Evolutionary conservation across 2,797 vertebrate species (phyloP).

Genomic region (Melanotaenia maccullochi): DNA sequence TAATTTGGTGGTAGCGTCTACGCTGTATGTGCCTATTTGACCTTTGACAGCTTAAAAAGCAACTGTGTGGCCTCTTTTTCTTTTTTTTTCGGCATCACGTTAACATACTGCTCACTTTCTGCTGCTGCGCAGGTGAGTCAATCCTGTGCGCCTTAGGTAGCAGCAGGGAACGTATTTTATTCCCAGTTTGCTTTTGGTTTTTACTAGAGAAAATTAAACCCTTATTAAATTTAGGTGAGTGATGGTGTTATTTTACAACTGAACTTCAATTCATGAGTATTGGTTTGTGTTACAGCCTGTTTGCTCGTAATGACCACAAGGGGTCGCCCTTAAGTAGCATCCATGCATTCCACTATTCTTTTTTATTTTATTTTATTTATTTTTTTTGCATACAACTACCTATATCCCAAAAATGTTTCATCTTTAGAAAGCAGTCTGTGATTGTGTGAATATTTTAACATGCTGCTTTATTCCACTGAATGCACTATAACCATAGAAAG

Average conservation of each 20-base stretch:
- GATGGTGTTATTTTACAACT: neutral
- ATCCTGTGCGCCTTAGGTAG: neutral
- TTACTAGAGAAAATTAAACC: neutral
- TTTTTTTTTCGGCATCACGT: neutral
- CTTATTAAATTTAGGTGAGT: neutral
- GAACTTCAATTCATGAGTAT: neutral
- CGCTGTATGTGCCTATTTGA: too few relatives aligned
- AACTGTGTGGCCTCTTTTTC: neutral
- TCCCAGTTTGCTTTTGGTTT: neutral
- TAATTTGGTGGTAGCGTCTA: fast-evolving
- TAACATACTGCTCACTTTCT: neutral
- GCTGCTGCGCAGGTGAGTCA: conserved; percentile 49
- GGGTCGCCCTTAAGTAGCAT: conserved; percentile 24
- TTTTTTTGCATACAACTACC: neutral
- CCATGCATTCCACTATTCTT: neutral
- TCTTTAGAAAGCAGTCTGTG: neutral
- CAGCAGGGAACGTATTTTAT: neutral
- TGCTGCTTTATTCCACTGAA: neutral
- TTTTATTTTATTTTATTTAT: too few relatives aligned
- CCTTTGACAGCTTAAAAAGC: too few relatives aligned
- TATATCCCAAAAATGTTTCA: neutral
- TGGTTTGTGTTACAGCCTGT: neutral
- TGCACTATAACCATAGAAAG: neutral
- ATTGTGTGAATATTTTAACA: neutral
- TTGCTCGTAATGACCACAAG: conserved; percentile 15